Evolutionary conservation across 2,113 vertebrate species (phyloP).

Genomic region (Romanogobio albipinnatus): DNA sequence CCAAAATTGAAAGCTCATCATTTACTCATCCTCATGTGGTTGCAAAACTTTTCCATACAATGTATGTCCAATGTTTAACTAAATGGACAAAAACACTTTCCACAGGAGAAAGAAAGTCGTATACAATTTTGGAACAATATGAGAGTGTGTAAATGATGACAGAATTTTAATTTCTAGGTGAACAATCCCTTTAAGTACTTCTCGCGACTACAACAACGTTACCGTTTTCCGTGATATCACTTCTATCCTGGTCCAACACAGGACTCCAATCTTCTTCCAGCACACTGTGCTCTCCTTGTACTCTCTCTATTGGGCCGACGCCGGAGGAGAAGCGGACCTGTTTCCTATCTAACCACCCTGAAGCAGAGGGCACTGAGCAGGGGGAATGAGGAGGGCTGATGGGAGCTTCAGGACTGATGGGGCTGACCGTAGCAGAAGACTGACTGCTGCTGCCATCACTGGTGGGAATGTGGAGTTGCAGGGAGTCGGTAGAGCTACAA

Average conservation of each 20-base stretch:
- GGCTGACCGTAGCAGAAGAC: conserved; percentile 52
- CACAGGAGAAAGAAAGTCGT: neutral
- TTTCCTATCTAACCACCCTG: conserved; percentile 77
- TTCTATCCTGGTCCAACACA: conserved; percentile 14
- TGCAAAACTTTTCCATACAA: neutral
- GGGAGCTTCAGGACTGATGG: conserved; percentile 63
- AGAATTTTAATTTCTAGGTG: neutral
- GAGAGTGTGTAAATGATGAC: neutral
- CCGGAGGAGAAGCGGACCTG: conserved; percentile 81
- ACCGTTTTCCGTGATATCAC: neutral
- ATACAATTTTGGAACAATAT: neutral
- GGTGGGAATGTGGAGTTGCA: conserved; percentile 65
- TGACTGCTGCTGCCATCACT: conserved; percentile 60
- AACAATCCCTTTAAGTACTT: neutral
- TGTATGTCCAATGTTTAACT: neutral
- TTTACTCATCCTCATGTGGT: neutral
- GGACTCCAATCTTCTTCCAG: conserved; percentile 66
- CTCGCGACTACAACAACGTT: neutral
- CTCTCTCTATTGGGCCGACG: conserved; percentile 56
- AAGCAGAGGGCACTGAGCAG: conserved; percentile 20
- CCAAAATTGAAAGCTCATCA: neutral
- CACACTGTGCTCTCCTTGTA: conserved; percentile 73
- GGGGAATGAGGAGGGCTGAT: conserved; percentile 70
- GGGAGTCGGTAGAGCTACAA: conserved; percentile 79
- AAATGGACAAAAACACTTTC: neutral